Conservation (phyloP, 2,888 invertebrate genomes). For the Erebia palarica region DNA sequence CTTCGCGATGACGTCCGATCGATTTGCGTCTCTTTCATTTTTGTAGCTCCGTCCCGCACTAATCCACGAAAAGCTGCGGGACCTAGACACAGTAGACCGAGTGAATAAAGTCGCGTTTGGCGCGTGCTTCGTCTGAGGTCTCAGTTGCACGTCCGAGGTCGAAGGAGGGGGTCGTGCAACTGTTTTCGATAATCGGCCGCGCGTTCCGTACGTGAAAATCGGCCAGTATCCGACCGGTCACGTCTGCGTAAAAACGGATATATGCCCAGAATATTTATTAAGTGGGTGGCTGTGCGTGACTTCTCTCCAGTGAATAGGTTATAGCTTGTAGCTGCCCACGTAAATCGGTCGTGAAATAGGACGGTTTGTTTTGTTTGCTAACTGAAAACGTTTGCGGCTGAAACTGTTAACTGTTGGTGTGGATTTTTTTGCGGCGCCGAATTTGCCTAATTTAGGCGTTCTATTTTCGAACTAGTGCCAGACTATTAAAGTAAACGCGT, state of each 20-base stretch:
- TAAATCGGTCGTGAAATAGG: constrained; percentile 74
- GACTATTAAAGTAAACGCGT: constrained; percentile 21
- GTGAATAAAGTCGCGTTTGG: constrained; percentile 80
- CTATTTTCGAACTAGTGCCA: constrained; percentile 44
- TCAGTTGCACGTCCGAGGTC: constrained; percentile 81
- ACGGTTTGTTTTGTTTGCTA: constrained; percentile 73
- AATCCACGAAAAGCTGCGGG: constrained; percentile 58
- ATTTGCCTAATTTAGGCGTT: constrained; percentile 37
- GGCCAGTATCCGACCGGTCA: constrained; percentile 79
- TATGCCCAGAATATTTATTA: constrained; percentile 85
- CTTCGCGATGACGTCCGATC: constrained; percentile 76
- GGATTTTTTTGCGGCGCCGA: constrained; percentile 41
- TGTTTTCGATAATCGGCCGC: constrained; percentile 82
- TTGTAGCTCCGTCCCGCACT: constrained; percentile 62
- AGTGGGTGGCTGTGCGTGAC: constrained; percentile 82
- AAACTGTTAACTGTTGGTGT: constrained; percentile 43
- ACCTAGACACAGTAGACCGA: constrained; percentile 64
- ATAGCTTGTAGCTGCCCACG: constrained; percentile 57
- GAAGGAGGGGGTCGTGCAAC: constrained; percentile 81
- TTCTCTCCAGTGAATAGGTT: constrained; percentile 76
- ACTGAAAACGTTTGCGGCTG: constrained; percentile 63
- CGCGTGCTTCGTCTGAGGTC: constrained; percentile 77
- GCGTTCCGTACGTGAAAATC: constrained; percentile 82
- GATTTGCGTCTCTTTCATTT: constrained; percentile 55
- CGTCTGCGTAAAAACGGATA: constrained; percentile 83